A percentile compares a stretch with the other conserved stretches of the same genome.
These are phyloP conservation scores for Sarcophaga rosellei DNA, from an alignment of 2,888 invertebrate species.

Conservation along the genomic window DNA sequence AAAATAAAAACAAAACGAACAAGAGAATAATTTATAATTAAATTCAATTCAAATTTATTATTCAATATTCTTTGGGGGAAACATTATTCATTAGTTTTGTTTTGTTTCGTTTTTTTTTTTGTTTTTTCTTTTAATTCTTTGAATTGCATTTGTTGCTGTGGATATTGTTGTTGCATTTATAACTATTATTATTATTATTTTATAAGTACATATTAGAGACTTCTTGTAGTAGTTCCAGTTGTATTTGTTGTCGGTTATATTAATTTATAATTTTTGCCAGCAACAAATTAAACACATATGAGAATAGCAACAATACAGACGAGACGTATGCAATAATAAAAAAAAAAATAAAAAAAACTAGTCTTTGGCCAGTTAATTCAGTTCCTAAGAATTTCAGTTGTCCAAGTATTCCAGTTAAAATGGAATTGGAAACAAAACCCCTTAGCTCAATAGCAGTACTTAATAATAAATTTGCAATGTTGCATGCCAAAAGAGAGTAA, in stretches of 20 bases:
- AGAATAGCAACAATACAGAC: no score
- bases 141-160: constrained; percentile 34
- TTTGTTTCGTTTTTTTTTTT: not conserved
- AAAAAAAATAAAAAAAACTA: no score
- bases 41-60: constrained; percentile 41
- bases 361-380: no score
- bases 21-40: constrained; percentile 7
- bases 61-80: constrained; percentile 57
- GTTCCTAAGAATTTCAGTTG: no score
- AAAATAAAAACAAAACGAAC: not conserved
- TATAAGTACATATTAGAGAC: constrained; percentile 13
- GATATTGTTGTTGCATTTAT: not conserved
- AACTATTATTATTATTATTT: not conserved
- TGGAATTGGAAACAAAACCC: no score
- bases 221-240: not conserved
- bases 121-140: constrained; percentile 40
- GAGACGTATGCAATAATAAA: no score
- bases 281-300: no score
- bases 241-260: not conserved
- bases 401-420: no score
- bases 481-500: no score
- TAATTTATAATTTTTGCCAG: no score
- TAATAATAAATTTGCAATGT: no score
- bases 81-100: constrained; percentile 45
- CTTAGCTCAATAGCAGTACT: no score